Base-by-base conservation (phyloP, 2,888 invertebrate species). In the Ganaspis brasiliensis region DNA sequence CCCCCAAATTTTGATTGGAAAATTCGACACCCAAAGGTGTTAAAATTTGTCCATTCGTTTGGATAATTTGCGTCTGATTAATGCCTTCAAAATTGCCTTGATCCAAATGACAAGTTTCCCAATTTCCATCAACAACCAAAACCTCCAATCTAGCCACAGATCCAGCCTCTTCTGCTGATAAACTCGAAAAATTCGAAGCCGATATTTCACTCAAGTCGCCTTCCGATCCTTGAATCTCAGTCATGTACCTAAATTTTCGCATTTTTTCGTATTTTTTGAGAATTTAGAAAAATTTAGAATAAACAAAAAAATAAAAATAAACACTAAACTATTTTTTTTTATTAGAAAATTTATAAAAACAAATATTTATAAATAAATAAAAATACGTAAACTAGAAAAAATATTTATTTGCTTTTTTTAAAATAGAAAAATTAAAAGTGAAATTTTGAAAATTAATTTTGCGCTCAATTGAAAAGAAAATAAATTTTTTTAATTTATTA, bases 111-210 rank as follows among this genome's bases (percentile, higher is more conserved):
- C 73, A 79, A 8, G 80, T 76, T 12, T 88, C 88, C 89, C 89
- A 89, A 35, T 86, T 89, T 6, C 88, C 90, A 24, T 91, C 91
- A 10, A 91, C 91, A 4, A 91, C 88, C 14, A 91, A 83, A 0
- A 91, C 91, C 73, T 91, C 91, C 26, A 91, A 79, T 78, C 89
- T 86, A 0, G 91, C 84, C 8, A 91, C 84, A 0, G 90, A 86
- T 37, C 83, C 84, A 5, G 72, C 77, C 35, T 86, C 84, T 19
- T 83, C 83, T 2, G 45, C 77, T 4, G 86, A 82, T 10, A 85
- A 19, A 52, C n/a, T 78, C 74, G 2, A 70, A 35, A 37, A 75
- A 59, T 40, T 63, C n/a, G 19, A 57, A 80, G 72, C 35, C 1
- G 63, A 45, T 24, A 67, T 26, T 21, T 67, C 21, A 10, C 83